Evolutionary conservation across 23 tunicate species (phyloP).

Genomic region (Clavelina lepadiformis): DNA sequence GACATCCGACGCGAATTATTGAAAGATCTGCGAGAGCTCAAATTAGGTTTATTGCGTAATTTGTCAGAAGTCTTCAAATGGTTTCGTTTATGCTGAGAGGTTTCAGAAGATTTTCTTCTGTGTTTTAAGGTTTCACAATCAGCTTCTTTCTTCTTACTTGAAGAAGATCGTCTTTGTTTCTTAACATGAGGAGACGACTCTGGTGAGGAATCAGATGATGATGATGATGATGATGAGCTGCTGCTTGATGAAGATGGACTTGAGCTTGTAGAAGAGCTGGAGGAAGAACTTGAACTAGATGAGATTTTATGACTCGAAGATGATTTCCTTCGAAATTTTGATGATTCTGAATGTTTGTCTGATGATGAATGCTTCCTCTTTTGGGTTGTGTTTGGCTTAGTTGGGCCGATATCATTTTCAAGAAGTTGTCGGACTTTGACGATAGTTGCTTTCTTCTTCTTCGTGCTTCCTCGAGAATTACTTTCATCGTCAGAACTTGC

Average conservation of each 20-base stretch:
- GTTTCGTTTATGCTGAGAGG: too few relatives aligned
- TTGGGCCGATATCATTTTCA: slow-evolving; percentile 22
- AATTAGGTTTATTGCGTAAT: too few relatives aligned
- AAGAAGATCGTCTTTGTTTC: slow-evolving; percentile 1
- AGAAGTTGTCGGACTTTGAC: slow-evolving; percentile 46
- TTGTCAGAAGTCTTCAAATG: too few relatives aligned
- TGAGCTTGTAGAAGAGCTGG: slow-evolving; percentile 8
- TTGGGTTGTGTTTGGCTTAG: background rate
- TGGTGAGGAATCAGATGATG: background rate
- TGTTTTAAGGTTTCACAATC: background rate
- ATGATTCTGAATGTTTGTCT: background rate
- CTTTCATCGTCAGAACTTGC: slow-evolving; percentile 4
- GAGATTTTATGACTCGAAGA: slow-evolving; percentile 10
- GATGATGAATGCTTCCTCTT: background rate
- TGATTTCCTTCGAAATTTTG: background rate
- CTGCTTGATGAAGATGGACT: slow-evolving; percentile 5
- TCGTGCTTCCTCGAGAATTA: background rate
- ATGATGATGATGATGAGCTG: slow-evolving; percentile 2
- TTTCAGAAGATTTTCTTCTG: too few relatives aligned
- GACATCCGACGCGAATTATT: background rate
- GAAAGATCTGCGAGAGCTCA: too few relatives aligned
- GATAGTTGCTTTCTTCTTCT: slow-evolving; percentile 41
- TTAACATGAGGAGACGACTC: background rate
- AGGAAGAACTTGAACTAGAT: slow-evolving; percentile 18
- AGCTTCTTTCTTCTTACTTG: background rate